Evolutionary conservation across 2,113 vertebrate genomes (phyloP), one percentile per base, ranked within the genome.

Genomic region (Morone saxatilis): DNA sequence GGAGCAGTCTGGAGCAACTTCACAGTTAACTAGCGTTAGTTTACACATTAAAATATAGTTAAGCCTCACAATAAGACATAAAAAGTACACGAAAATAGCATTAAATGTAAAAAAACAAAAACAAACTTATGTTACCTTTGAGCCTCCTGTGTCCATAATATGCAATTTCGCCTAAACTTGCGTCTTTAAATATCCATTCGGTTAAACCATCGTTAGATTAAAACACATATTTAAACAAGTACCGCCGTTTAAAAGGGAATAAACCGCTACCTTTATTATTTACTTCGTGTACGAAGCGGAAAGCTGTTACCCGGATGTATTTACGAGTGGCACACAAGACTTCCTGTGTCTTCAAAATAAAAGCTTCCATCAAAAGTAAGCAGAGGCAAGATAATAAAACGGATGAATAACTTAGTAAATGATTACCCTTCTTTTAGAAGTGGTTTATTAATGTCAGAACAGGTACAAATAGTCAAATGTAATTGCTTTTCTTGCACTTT

Each of bases 331-430:
- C 8, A 67, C 51, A 20, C 14, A 38, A 1, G 0, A 48, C 60
- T 82, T 91, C 82, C 82, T 1, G 38, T 22, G 0, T 2, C 50
- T 77, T 91, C 83, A 88, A 62, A 85, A 89, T 89, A 88, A 84
- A 86, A 71, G 80, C 38, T 25, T 22, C 2, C 0, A 3, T 6
- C 25, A 14, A 6, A 16, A 2, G 1, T 22, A 16, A 41, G 54
- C 8, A 17, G 20, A 47, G 51, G 14, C 40, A 31, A 9, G 0
- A 19, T 16, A 20, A 25, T 1, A 63, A 38, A 25, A 25, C 1
- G 8, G 10, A 22, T 20, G 10, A 36, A 31, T 9, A 50, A 25
- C 7, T 13, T 0, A 12, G 14, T n/a, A n/a, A 68, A 19, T 48
- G 3, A 50, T 22, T 45, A 31, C 31, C 31, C 31, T 31, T 31